Evolutionary conservation across 2,888 invertebrate species (phyloP), one percentile per base, ranked within the genome.

Genomic region (Hydraecia micacea): DNA sequence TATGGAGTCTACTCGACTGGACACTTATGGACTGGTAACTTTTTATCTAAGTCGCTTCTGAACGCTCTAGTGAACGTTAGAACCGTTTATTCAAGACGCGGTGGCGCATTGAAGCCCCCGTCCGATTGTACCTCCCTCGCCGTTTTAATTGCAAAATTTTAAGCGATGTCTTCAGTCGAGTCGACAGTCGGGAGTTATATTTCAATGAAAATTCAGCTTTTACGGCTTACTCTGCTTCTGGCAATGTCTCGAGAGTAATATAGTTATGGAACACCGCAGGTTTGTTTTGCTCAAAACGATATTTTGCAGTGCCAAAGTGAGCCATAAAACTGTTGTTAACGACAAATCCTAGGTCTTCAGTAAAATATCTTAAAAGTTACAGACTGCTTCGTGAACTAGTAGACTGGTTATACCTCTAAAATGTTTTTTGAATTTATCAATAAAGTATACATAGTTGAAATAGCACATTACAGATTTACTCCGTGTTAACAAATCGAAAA

Each of bases 171-270:
- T 88, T 88, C 86, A 90, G 87, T 91, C 87, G 88, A 90, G 90
- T 90, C 89, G 89, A 85, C 89, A 84, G 86, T 90, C 86, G 88
- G 87, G 87, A 91, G 87, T 88, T 92, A 91, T 89, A 90, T 90
- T 92, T 89, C 90, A 90, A 81, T 87, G 82, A 89, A 91, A 90
- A 91, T 74, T 94, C 96, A 95, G 95, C 94, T 95, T 96, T 95
- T 95, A 96, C 93, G 96, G 96, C 96, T 96, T 95, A 96, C 96
- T 96, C 95, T 95, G 96, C 94, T 94, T 95, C 96, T 95, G 90
- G 92, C 90, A 91, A 91, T 88, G 91, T 92, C 89, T 88, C 84
- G 88, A 88, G 89, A 88, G 84, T 86, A 83, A 88, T 85, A 80
- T 87, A 90, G 90, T 91, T 89, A 91, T 87, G 91, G 90, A 91